Base-by-base conservation (phyloP, 2,797 vertebrate species). In the Anniella stebbinsi region DNA sequence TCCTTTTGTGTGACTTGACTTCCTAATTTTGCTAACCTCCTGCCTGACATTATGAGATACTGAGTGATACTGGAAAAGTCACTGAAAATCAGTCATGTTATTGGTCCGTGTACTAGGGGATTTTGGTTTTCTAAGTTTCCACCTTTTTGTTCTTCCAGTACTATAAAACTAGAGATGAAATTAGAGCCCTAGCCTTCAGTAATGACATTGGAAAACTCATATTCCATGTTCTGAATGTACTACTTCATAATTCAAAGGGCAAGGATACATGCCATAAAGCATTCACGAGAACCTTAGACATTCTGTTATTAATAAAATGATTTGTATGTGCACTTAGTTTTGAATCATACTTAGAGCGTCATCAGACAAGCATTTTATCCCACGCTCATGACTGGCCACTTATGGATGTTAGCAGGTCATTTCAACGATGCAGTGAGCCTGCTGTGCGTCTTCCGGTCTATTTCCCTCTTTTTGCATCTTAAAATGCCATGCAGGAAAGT, bases 331-430 rank as follows among this genome's bases (percentile, higher is more conserved):
- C 0, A 0, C 11, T 10, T 1, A 0, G 3, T 75, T 28, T 28
- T 72, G 0, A 1, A 75, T 57, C 48, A 57, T 23, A 0, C 2
- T 0, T 0, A n/a, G n/a, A n/a, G n/a, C n/a, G n/a, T n/a, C 45
- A 45, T 45, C 45, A 45, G 6, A 45, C n/a, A n/a, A n/a, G n/a
- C 45, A 6, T 6, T 45, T 45, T 45, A 45, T 6, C 45, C 45
- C 45, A 3, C 45, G 3, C 45, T 45, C 45, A 6, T 6, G 45
- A 45, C 45, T 45, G 45, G 45, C 3, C 6, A 45, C 45, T 45
- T 45, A 45, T 6, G 6, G 45, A 45, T 45, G 3, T 45, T 45
- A 45, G 45, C 45, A 45, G 45, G 45, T 45, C 45, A 45, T 3
- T 45, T 45, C 6, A 6, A 45, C 45, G 6, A 45, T 6, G 6